phyloP scores from a whole-genome alignment of 2,113 vertebrate genomes.

The Chrysochloris asiatica region DNA sequence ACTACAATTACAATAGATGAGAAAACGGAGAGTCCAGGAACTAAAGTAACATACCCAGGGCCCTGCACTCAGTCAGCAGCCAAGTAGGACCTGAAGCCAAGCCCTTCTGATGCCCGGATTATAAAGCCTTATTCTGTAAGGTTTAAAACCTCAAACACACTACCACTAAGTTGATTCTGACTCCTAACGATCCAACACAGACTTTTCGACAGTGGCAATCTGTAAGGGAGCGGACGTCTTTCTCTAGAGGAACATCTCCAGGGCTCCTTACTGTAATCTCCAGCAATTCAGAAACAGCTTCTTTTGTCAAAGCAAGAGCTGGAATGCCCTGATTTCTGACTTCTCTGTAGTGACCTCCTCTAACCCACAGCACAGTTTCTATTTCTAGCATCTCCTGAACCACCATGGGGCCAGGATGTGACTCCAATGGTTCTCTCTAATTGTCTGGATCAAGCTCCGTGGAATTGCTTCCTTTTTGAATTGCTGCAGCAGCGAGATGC shows the following conservation, averaged over 20 bases:
- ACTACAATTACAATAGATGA: too few relatives aligned
- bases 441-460: not conserved
- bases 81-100: not conserved
- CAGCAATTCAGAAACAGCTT: not conserved
- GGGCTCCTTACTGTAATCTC: too few relatives aligned
- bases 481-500: not conserved
- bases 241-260: too few relatives aligned
- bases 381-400: not conserved
- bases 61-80: not conserved
- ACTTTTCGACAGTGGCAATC: too few relatives aligned
- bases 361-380: not conserved
- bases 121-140: rapidly evolving
- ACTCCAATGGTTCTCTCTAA: not conserved
- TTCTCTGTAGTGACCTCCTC: not conserved
- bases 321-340: not conserved
- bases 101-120: rapidly evolving
- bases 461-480: not conserved
- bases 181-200: too few relatives aligned
- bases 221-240: too few relatives aligned
- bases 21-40: too few relatives aligned
- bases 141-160: too few relatives aligned
- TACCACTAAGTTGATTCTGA: too few relatives aligned
- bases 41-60: rapidly evolving
- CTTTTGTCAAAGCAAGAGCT: not conserved
- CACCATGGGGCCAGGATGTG: rapidly evolving